Percentiles rank a stretch among this genome's conserved stretches.
phyloP scores from a whole-genome alignment of 2,888 invertebrate species.

The Plebejus anna region DNA sequence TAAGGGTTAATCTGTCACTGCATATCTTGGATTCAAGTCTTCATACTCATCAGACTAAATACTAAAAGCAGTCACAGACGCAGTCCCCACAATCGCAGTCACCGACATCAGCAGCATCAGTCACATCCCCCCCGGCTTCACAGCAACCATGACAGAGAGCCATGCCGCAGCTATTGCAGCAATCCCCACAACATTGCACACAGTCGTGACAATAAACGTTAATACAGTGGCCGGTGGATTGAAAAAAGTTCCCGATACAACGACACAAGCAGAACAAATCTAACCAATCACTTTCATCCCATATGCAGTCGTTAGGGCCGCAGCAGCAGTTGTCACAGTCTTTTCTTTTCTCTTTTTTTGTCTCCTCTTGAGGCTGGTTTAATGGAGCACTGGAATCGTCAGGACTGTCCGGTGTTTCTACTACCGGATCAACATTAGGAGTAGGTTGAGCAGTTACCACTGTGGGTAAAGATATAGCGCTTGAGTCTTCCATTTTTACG shows the following conservation, averaged over 20 bases:
- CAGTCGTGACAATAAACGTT: not conserved
- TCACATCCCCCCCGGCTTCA: not conserved
- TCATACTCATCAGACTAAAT: not conserved
- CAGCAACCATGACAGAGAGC: not conserved
- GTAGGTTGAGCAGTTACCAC: constrained; percentile 5
- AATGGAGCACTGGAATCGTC: not conserved
- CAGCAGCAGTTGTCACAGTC: not conserved
- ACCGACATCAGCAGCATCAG: not conserved
- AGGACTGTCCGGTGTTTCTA: not conserved
- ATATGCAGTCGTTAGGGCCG: not conserved
- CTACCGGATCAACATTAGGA: not conserved
- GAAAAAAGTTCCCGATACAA: constrained; percentile 3
- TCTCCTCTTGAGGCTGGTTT: not conserved
- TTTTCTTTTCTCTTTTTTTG: not conserved
- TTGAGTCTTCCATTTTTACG: not conserved
- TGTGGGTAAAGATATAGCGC: not conserved
- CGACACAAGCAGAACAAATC: constrained; percentile 11
- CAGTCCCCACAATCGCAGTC: not conserved
- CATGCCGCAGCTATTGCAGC: not conserved
- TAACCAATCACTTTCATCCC: not conserved
- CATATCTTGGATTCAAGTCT: too few species aligned
- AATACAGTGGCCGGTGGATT: not conserved
- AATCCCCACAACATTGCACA: not conserved
- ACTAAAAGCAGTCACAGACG: not conserved
- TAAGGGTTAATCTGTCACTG: too few species aligned